Base-by-base conservation (phyloP, 2,888 invertebrate genomes). In the Drosophila phalerata region DNA sequence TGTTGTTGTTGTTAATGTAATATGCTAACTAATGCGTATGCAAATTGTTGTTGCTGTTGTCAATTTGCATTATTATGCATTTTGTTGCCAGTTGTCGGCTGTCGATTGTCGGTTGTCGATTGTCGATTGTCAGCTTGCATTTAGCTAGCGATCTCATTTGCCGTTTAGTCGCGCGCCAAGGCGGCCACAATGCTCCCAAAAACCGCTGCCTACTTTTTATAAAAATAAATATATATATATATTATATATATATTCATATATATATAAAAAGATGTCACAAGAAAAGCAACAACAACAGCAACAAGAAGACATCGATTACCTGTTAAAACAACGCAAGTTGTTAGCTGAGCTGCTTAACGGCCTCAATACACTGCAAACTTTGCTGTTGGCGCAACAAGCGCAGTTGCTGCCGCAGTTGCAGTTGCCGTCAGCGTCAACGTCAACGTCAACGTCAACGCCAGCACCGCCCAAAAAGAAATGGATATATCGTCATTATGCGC, bases 381-480 rank as follows among this genome's bases (percentile, higher is more conserved):
- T 67, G 34, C 25, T 75, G 52, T 28, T 62, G 22, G 22, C 55
- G 34, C 67, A 73, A 47, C 66, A 73, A 5, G 1, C 19, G 19
- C 45, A 64, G 17, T 13, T 42, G 60, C 15, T 25, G 47, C 48
- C 34, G 15, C 48, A 9, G 28, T 8, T 8, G 28, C 30, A 30
- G 38, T 56, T 17, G 28, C 45, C 4, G 30, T 42, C 17, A 30
- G 22, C 52, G 40, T 30, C 40, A 42, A 15, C 69, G 55, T 22
- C 52, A 37, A n/a, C 78, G n/a, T 42, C 17, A 30, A 25, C 52
- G 40, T 30, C 40, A 42, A 15, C 69, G 55, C 28, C 52, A 37
- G 17, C 78, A 53, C 48, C 58, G 22, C 67, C 67, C 47, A 68
- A 74, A 69, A 83, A 68, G 42, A 71, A 81, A 69, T 74, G 73